Conservation (phyloP, 64 coral and sea anemone genomes). For the Montipora sp. region DNA sequence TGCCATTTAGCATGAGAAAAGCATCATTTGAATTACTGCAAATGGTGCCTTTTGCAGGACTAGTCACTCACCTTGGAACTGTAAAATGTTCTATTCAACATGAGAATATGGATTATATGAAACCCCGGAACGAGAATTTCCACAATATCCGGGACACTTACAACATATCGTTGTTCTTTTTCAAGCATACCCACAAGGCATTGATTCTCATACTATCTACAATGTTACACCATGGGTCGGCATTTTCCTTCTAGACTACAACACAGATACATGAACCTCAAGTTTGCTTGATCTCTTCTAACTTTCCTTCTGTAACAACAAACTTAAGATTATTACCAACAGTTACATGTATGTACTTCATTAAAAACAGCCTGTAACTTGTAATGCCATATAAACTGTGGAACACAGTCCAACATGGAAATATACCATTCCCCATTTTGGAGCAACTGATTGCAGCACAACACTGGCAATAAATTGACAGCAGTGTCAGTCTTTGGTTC, state of each 20-base stretch:
- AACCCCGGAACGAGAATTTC: too few species aligned
- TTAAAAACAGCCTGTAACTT: constrained; percentile 40
- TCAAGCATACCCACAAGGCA: background rate
- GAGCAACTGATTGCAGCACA: background rate
- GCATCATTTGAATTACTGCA: too few species aligned
- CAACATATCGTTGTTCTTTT: too few species aligned
- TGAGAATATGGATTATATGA: too few species aligned
- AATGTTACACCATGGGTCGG: background rate
- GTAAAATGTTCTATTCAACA: too few species aligned
- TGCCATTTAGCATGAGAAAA: too few species aligned
- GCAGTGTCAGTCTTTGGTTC: background rate
- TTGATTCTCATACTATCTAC: constrained; percentile 8
- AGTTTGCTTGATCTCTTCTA: background rate
- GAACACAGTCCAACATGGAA: background rate
- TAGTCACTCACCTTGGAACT: too few species aligned
- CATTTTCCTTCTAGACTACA: constrained; percentile 6
- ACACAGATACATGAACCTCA: background rate
- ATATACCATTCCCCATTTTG: background rate
- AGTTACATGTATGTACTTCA: constrained; percentile 3
- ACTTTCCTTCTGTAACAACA: background rate
- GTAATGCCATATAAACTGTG: constrained; percentile 43
- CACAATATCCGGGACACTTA: too few species aligned
- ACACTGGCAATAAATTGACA: background rate
- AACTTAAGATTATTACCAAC: constrained; percentile 20
- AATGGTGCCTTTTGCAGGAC: too few species aligned